Evolutionary conservation across 2,797 vertebrate species (phyloP), one percentile per base, ranked within the genome.

Genomic region (Florisuga fusca): DNA sequence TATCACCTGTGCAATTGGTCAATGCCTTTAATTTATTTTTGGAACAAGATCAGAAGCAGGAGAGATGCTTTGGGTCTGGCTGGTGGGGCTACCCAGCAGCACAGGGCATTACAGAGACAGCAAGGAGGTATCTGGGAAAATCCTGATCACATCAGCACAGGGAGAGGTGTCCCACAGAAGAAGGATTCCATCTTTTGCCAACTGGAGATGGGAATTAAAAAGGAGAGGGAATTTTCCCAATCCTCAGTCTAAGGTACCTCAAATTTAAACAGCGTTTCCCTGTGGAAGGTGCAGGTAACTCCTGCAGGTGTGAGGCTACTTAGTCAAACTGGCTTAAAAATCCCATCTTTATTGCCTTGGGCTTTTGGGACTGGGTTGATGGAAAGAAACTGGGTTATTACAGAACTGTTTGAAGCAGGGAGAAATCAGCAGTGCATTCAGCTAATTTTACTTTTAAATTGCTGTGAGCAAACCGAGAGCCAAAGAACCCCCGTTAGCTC

Each of bases 361-460:
- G 68, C 68, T 93, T 95, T 62, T 53, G 72, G 53, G 50, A 48
- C 48, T 50, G 59, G 15, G 25, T 18, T 61, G 82, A 41, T 33
- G 57, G 61, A 68, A 75, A 34, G n/a, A 72, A 93, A 80, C n/a
- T 8, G 46, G 76, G 46, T 77, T 90, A 62, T 58, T 62, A 71
- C 25, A 75, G 51, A 53, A 54, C 50, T 41, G 54, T 48, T 62
- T 55, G 57, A 58, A 87, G 36, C 61, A 93, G 36, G 29, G 34
- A 78, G 21, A 76, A 73, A 69, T 33, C 69, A 81, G 54, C 55
- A 66, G 48, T 7, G 45, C 41, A 29, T 26, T 86, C 74, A 73
- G 67, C 33, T 88, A 22, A 76, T 85, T 91, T 77, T 54, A 72
- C 63, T 87, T 82, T 64, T 43, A 74, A 72, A 74, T 87, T 61